Base-by-base conservation (phyloP, 2,797 vertebrate genomes). In the Liparis tanakae region DNA sequence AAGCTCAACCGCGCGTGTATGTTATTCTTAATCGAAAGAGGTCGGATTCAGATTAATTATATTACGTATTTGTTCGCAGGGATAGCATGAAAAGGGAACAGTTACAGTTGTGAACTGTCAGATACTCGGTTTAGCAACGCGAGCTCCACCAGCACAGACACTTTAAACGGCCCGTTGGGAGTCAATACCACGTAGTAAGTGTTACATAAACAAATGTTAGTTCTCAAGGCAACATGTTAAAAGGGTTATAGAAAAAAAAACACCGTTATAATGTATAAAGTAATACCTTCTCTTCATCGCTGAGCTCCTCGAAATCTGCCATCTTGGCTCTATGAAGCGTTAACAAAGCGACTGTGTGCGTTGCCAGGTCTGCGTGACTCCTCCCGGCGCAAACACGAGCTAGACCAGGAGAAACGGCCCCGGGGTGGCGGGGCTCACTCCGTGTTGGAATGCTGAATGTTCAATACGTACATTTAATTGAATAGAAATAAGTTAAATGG, bases 251-350 rank as follows among this genome's bases (percentile, higher is more conserved):
- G 39, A 41, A 50, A 56, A 50, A 56, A 18, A 34, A 3, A 0
- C 3, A 44, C 41, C 17, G 14, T 8, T 61, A 20, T 14, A 54
- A 72, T 74, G 18, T 22, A 67, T 12, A 58, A 41, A 7, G 57
- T 34, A 87, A 81, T 96, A 98, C 97, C 97, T 96, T 98, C 83
- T 98, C 97, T 64, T 96, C 95, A 70, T 97, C 95, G 84, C 94
- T 94, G 87, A 98, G 93, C 89, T 96, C 97, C 56, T 96, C 97
- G 76, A 94, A 93, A 88, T 97, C 96, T 85, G 96, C 97, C 97
- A 99, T 99, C 91, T 97, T 96, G 94, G 92, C 89, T 94, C 92
- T 84, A 78, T 77, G 69, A 89, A 77, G 71, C 14, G 82, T 73
- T 87, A 77, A 87, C 88, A 89, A 87, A 83, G 78, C 86, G 56